Percentiles rank a stretch among this genome's conserved stretches.
Evolutionary conservation across 1,140 invertebrate species (phyloP).

Genomic region (Anastrepha obliqua): DNA sequence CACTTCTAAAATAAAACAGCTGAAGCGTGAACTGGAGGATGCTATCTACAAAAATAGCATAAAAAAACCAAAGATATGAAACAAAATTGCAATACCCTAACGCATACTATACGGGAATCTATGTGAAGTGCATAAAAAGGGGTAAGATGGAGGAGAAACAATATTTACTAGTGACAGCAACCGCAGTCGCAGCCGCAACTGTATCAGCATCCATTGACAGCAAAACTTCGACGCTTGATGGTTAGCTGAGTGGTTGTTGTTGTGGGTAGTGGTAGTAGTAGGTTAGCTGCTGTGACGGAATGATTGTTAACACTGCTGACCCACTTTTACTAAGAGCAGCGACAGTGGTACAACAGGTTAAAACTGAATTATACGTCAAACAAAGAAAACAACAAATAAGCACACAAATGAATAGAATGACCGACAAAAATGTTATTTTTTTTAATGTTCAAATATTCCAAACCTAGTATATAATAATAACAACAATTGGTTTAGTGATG

Average conservation of each 20-base stretch:
- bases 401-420: neutral
- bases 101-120: neutral
- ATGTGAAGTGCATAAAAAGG: neutral
- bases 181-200: neutral
- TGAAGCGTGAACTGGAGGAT: constrained; percentile 11
- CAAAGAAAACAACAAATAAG: neutral
- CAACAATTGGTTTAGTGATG: too few species aligned
- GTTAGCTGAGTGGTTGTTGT: neutral
- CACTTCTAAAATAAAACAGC: constrained; percentile 19
- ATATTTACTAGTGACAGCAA: neutral
- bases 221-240: neutral
- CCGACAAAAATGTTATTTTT: neutral
- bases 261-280: neutral
- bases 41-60: constrained; percentile 13
- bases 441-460: neutral
- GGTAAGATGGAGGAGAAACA: neutral
- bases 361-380: constrained; percentile 1
- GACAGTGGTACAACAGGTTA: constrained; percentile 4
- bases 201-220: neutral
- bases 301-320: constrained; percentile 32
- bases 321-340: constrained; percentile 11
- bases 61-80: neutral
- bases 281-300: neutral
- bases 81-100: neutral
- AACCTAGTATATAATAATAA: too few species aligned